Percentiles rank a stretch among this genome's conserved stretches.
Conservation (phyloP, 2,113 vertebrate species). For the pig (Sus scrofa) region T2T-Sscrofa CM000815.6:129636001-129636500, state of each 20-base stretch:
- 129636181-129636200: slow-evolving; percentile 34
- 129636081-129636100: slow-evolving; percentile 24
- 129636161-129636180: slow-evolving; percentile 20
- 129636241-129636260: too few species aligned
- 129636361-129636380: too few species aligned
- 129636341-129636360: too few species aligned
- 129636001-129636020: slow-evolving; percentile 30
- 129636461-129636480: slow-evolving; percentile 30
- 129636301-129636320: too few species aligned
- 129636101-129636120: background rate
- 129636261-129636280: too few species aligned
- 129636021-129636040: slow-evolving; percentile 37
- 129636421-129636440: slow-evolving; percentile 19
- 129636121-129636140: slow-evolving; percentile 15
- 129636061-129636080: slow-evolving; percentile 7
- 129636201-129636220: slow-evolving; percentile 19
- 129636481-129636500: slow-evolving; percentile 29
- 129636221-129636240: background rate
- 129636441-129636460: slow-evolving; percentile 26
- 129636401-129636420: too few species aligned
- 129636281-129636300: too few species aligned
- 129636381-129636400: too few species aligned
- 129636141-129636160: background rate
- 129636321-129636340: too few species aligned
- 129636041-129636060: slow-evolving; percentile 18